phyloP scores from a whole-genome alignment of 2,888 invertebrate genomes.

The Microdon myrmicae region DNA sequence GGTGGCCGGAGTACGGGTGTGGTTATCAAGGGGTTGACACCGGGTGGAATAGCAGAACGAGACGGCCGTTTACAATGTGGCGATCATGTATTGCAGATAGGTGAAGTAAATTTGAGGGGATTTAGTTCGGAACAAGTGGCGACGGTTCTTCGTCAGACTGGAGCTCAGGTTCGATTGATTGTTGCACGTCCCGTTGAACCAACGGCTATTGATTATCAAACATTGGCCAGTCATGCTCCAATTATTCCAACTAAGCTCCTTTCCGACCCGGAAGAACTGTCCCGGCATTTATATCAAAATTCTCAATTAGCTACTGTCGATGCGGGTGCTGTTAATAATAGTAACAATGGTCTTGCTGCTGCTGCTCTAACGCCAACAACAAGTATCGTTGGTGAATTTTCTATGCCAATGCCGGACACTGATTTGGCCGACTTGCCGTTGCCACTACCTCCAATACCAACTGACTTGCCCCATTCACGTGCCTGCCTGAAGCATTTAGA shows the following conservation, averaged over 20 bases:
- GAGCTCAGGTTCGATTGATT: conserved; percentile 80
- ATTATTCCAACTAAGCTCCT: conserved; percentile 93
- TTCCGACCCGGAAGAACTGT: conserved; percentile 89
- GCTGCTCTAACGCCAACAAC: conserved; percentile 16
- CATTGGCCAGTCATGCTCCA: conserved; percentile 80
- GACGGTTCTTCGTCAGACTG: conserved; percentile 77
- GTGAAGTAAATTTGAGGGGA: conserved; percentile 93
- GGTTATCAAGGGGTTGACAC: conserved; percentile 96
- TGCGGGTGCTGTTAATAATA: conserved; percentile 65
- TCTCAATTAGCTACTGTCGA: conserved; percentile 61
- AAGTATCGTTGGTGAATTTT: conserved; percentile 32
- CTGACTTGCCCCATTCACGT: conserved; percentile 56
- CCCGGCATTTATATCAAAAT: conserved; percentile 83
- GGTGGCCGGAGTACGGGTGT: conserved; percentile 98
- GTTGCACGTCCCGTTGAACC: conserved; percentile 94
- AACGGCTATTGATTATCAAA: conserved; percentile 80
- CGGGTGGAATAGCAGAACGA: conserved; percentile 96
- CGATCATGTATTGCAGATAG: conserved; percentile 96
- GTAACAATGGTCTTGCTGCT: conserved; percentile 29
- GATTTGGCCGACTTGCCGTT: conserved; percentile 64
- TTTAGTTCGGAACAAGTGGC: conserved; percentile 97
- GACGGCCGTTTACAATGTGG: conserved; percentile 96
- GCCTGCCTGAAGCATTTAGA: conserved; percentile 62
- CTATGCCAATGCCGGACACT: conserved; percentile 58
- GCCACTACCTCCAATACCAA: conserved; percentile 64